phyloP scores from a whole-genome alignment of 2,888 invertebrate genomes.

The Trissoscelio sp. region DNA sequence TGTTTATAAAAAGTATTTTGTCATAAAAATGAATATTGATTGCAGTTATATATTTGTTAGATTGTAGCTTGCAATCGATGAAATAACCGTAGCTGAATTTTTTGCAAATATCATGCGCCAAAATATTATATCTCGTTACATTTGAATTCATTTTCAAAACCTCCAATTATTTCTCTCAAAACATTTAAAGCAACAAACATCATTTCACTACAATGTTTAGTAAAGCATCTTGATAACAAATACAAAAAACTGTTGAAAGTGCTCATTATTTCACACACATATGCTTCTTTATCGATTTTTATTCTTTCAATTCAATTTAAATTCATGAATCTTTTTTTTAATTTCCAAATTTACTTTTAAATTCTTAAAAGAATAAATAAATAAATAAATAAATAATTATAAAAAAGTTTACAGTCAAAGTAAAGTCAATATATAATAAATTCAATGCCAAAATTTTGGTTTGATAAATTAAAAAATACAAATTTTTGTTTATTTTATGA shows the following conservation, averaged over 20 bases:
- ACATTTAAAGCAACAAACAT: slow-evolving; percentile 25
- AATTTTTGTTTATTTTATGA: slow-evolving; percentile 25
- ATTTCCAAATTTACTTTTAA: neutral
- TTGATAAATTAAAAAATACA: too few species aligned
- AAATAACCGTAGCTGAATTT: neutral
- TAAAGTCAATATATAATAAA: too few species aligned
- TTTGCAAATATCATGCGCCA: slow-evolving; percentile 21
- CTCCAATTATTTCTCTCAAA: neutral
- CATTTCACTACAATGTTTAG: slow-evolving; percentile 7
- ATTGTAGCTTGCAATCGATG: slow-evolving; percentile 9
- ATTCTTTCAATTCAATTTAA: neutral
- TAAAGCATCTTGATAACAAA: slow-evolving; percentile 3
- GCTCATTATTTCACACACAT: slow-evolving; percentile 1
- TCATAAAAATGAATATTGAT: too few species aligned
- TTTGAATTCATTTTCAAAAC: slow-evolving; percentile 23
- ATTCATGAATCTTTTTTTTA: neutral
- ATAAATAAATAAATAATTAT: too few species aligned
- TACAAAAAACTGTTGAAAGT: neutral
- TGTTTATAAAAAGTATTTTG: too few species aligned
- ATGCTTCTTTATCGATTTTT: neutral
- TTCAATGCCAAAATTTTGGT: too few species aligned
- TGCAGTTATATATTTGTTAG: slow-evolving; percentile 7
- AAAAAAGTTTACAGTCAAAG: too few species aligned
- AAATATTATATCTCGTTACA: neutral
- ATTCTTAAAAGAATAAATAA: too few species aligned